Base-by-base conservation (phyloP, 1,140 invertebrate genomes). In the Diploscapter pachys region DNA sequence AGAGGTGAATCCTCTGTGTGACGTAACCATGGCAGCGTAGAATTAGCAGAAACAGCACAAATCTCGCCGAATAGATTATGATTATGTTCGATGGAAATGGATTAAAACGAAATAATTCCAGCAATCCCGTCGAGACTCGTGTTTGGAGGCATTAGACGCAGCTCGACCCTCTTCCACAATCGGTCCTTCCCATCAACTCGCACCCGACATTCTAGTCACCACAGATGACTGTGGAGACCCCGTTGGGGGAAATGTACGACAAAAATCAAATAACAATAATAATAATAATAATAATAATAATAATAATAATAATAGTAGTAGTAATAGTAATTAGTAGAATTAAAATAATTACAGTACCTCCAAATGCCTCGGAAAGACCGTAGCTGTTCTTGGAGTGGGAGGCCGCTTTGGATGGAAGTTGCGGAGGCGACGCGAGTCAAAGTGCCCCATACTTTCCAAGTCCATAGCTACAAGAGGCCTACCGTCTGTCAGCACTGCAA, bases 401-500 rank as follows among this genome's bases (percentile, higher is more conserved):
- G 92, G 48, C 89, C 89, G 4, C 87, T 89, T 51, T 92, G 91
- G 91, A 88, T 92, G 57, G 92, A 93, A 70, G 86, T 85, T 62
- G 83, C 83, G 9, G 83, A 84, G 63, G 83, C 83, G 2, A 84
- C 80, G 4, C 55, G 83, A 57, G 77, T 84, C 13, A 84, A 84
- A 68, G 61, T 86, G 5, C 83, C 83, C 0, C 85, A 86, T 61
- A 86, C 85, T 4, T 85, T 85, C 80, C 84, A 85, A 81, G 80
- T 83, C 48, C 89, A 93, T 91, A 89, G 89, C 57, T 98, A 98
- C 87, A 96, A 93, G 31, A 89, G 93, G 59, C 96, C 95, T 31
- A 98, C 96, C 1, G 91, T 98, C 9, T 99, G 96, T 86, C 92
- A 95, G 81, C 90, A 91, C 85, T 98, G 96, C 89, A 95, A 95